Conservation (phyloP, 2,113 vertebrate genomes). For the Syrmaticus mikado region DNA sequence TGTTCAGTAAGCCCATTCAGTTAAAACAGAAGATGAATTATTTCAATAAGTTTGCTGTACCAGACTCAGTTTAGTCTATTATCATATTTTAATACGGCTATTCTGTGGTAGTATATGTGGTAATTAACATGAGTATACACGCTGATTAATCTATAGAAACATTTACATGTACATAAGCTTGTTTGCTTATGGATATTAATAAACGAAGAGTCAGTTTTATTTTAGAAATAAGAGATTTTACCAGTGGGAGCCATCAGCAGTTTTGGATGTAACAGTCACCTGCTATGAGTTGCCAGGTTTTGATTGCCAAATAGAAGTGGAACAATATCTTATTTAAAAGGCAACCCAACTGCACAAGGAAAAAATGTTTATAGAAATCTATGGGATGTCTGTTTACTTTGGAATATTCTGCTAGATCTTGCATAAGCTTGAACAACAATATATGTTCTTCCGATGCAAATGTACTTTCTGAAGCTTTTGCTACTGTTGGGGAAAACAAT, state of each 20-base stretch:
- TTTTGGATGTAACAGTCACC: conserved; percentile 17
- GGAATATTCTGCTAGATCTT: not conserved
- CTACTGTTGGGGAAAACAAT: not conserved
- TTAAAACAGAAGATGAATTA: not conserved
- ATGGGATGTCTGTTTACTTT: not conserved
- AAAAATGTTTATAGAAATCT: not conserved
- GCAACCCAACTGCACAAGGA: not conserved
- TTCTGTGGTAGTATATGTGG: not conserved
- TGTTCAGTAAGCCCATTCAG: not conserved
- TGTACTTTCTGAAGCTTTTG: conserved; percentile 8
- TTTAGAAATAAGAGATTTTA: not conserved
- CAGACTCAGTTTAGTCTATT: not conserved
- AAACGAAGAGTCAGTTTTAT: not conserved
- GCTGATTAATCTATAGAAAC: not conserved
- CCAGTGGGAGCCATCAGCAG: conserved; percentile 14
- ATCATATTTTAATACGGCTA: not conserved
- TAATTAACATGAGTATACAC: not conserved
- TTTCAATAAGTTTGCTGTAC: not conserved
- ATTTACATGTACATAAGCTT: not conserved
- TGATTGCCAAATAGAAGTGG: conserved; percentile 20
- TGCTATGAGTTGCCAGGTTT: conserved; percentile 17
- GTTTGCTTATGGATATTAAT: not conserved
- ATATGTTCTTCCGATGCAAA: conserved; percentile 11
- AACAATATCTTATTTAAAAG: not conserved
- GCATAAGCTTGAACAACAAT: not conserved